These are phyloP conservation scores for Chalcosyrphus nemorum DNA, from an alignment of 2,888 invertebrate species.

Conservation along the genomic window DNA sequence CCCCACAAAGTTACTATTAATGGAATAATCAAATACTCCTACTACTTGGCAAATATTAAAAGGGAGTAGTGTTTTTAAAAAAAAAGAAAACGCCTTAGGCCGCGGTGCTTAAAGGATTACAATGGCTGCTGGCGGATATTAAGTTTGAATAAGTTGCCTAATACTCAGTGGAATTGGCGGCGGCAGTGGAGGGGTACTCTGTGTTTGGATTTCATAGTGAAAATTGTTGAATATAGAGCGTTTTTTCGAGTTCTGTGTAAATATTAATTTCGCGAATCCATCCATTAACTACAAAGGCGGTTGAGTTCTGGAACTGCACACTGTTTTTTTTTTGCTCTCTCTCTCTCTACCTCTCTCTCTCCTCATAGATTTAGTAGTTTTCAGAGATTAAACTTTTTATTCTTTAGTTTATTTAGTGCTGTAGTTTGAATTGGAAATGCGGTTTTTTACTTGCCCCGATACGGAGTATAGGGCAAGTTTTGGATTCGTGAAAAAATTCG, in stretches of 20 bases:
- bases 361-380: too few relatives aligned
- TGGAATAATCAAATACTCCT: conserved; percentile 56
- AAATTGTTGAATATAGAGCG: conserved; percentile 54
- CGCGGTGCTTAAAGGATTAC: conserved; percentile 25
- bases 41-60: conserved; percentile 20
- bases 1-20: conserved; percentile 41
- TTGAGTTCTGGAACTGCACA: conserved; percentile 22
- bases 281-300: conserved; percentile 67
- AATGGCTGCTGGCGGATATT: conserved; percentile 26
- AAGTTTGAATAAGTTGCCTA: conserved; percentile 57
- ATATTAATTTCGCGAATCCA: conserved; percentile 66
- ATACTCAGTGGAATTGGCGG: conserved; percentile 45
- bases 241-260: conserved; percentile 68
- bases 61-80: conserved; percentile 1
- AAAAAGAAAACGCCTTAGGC: conserved; percentile 6
- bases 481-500: too few relatives aligned
- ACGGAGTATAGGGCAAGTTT: too few relatives aligned
- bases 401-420: too few relatives aligned
- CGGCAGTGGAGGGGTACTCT: neutral
- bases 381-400: too few relatives aligned
- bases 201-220: conserved; percentile 11
- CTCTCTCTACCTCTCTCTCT: too few relatives aligned
- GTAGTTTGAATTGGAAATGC: too few relatives aligned
- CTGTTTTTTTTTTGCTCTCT: conserved; percentile 1
- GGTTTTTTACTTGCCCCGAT: too few relatives aligned